Evolutionary conservation across 2,888 invertebrate species (phyloP).

Genomic region (Cheilosia urbana): DNA sequence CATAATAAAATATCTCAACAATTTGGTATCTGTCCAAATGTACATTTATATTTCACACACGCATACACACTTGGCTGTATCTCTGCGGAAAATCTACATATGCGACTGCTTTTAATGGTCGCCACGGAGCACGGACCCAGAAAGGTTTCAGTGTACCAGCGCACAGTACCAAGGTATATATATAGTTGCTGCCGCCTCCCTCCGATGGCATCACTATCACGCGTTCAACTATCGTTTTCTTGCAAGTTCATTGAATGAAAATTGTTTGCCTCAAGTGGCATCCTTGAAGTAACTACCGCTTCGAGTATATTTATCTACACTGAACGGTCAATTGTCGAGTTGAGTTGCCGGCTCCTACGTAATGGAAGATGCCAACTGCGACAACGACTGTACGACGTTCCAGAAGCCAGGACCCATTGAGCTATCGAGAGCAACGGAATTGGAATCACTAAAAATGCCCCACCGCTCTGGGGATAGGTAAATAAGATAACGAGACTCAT

Average conservation of each 20-base stretch:
- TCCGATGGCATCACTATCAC: constrained; percentile 28
- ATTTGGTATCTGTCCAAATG: constrained; percentile 72
- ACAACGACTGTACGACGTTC: constrained; percentile 8
- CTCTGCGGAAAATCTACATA: constrained; percentile 63
- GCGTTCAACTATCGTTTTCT: constrained; percentile 16
- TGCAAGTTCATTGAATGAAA: constrained; percentile 65
- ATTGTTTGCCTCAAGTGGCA: constrained; percentile 58
- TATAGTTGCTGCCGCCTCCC: neutral
- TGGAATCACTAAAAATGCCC: constrained; percentile 65
- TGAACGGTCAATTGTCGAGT: constrained; percentile 72
- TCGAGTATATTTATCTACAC: constrained; percentile 66
- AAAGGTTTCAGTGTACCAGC: neutral
- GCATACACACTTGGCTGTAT: constrained; percentile 29
- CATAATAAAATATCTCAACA: constrained; percentile 65
- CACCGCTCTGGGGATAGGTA: constrained; percentile 64
- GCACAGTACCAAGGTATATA: neutral
- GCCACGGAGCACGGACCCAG: constrained; percentile 16
- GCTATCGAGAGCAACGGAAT: constrained; percentile 53
- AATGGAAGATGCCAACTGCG: constrained; percentile 55
- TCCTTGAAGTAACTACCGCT: constrained; percentile 64
- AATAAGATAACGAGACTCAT: constrained; percentile 75
- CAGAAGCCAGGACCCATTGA: constrained; percentile 49
- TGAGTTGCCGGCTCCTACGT: constrained; percentile 18
- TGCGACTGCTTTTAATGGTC: constrained; percentile 63
- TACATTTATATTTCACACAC: constrained; percentile 51